Conservation (phyloP, 2,797 vertebrate genomes). For the Podarcis siculus region DNA sequence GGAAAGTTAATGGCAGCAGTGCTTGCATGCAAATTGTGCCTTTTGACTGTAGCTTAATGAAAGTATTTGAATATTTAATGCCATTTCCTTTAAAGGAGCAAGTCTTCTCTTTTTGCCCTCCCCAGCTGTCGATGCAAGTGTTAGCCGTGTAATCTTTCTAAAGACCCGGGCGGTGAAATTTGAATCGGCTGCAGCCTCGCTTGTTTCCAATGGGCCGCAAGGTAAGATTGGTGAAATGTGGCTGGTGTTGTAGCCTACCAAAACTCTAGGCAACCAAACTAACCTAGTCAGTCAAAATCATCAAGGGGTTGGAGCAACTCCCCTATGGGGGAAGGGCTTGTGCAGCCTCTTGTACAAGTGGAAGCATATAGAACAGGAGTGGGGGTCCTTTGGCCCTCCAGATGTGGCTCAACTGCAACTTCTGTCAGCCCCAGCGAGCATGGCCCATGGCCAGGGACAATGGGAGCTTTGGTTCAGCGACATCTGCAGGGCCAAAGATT, state of each 20-base stretch:
- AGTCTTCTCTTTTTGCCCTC: not conserved
- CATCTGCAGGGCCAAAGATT: no score
- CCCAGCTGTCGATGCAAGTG: constrained; percentile 70
- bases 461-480: no score
- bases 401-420: no score
- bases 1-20: not conserved
- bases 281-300: not conserved
- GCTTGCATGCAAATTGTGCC: no score
- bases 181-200: constrained; percentile 60
- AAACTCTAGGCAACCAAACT: not conserved
- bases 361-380: no score
- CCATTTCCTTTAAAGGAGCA: not conserved
- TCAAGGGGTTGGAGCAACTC: not conserved
- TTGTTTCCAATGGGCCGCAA: constrained; percentile 74
- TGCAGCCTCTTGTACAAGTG: no score
- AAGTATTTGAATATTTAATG: not conserved
- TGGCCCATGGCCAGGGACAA: no score
- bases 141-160: constrained; percentile 76
- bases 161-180: constrained; percentile 57
- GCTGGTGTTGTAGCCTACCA: rapidly evolving
- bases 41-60: constrained; percentile 3
- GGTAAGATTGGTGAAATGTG: constrained; percentile 60
- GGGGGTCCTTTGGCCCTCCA: no score
- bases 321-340: not conserved
- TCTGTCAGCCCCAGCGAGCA: no score